Percentiles rank a stretch among this genome's conserved stretches.
Conservation (phyloP, 2,888 invertebrate species). For the Tolmerus cingulatus region DNA sequence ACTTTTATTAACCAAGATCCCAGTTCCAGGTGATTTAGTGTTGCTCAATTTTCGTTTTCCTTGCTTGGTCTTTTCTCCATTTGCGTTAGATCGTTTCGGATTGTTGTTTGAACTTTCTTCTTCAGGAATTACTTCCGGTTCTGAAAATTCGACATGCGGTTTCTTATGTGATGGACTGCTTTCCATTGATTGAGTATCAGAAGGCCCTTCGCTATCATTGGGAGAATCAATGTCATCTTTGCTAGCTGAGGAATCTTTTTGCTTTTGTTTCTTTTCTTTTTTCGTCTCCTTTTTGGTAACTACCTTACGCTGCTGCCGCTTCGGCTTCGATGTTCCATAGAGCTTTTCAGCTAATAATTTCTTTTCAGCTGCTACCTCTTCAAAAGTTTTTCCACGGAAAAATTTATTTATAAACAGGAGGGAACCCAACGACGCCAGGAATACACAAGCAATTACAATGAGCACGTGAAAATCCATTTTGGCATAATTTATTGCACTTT, state of each 20-base stretch:
- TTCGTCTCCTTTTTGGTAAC: constrained; percentile 59
- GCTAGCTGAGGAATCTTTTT: constrained; percentile 53
- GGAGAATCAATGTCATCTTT: constrained; percentile 43
- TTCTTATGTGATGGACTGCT: constrained; percentile 45
- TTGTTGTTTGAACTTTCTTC: constrained; percentile 14
- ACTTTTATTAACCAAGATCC: constrained; percentile 61
- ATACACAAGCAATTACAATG: constrained; percentile 62
- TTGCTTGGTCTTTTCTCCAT: background rate
- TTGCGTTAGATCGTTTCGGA: background rate
- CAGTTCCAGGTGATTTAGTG: constrained; percentile 50
- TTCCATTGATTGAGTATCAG: constrained; percentile 47
- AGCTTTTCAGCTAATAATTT: constrained; percentile 61
- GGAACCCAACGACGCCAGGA: constrained; percentile 60
- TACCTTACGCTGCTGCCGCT: constrained; percentile 48
- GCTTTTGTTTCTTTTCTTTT: constrained; percentile 59
- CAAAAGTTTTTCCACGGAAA: constrained; percentile 62
- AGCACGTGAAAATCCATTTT: constrained; percentile 63
- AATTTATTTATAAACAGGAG: constrained; percentile 62
- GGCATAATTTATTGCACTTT: constrained; percentile 37
- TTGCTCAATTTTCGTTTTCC: constrained; percentile 51
- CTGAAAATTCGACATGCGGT: constrained; percentile 61
- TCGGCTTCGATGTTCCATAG: constrained; percentile 57
- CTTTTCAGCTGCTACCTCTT: constrained; percentile 63
- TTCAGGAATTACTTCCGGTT: constrained; percentile 57
- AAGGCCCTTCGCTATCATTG: constrained; percentile 46